Percentiles rank a stretch among this genome's conserved stretches.
Evolutionary conservation across 2,888 invertebrate species (phyloP).

Genomic region (Zygothrica quintamaculata): DNA sequence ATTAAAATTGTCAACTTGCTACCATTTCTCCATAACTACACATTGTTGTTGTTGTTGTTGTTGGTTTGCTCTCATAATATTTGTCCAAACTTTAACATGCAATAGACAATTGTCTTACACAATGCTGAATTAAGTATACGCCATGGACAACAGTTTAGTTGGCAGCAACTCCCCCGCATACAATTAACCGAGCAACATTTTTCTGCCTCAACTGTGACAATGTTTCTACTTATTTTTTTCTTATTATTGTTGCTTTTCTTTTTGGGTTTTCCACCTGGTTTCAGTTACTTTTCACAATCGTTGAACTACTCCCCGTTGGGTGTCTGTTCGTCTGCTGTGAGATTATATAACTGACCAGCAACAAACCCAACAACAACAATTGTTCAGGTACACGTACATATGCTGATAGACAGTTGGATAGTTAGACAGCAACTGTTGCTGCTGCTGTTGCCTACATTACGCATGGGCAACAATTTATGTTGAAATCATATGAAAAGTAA

Average conservation of each 20-base stretch:
- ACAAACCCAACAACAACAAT: too few relatives aligned
- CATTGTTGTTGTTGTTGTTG: too few relatives aligned
- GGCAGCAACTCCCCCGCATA: slow-evolving; percentile 1
- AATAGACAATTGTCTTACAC: too few relatives aligned
- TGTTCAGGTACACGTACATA: too few relatives aligned
- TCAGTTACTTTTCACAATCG: slow-evolving; percentile 47
- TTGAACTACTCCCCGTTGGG: slow-evolving; percentile 12
- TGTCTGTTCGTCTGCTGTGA: slow-evolving; percentile 7
- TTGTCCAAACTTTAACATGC: too few relatives aligned
- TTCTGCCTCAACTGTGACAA: slow-evolving; percentile 1
- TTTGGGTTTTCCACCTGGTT: slow-evolving; percentile 15
- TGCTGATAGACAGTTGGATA: slow-evolving; percentile 1
- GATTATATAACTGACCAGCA: slow-evolving; percentile 20
- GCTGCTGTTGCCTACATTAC: slow-evolving; percentile 38
- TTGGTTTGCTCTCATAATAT: too few relatives aligned
- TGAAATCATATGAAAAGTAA: slow-evolving; percentile 33
- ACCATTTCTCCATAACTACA: too few relatives aligned
- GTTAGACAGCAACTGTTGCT: background rate
- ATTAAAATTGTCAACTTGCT: slow-evolving; percentile 19
- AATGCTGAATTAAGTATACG: too few relatives aligned
- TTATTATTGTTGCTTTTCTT: too few relatives aligned
- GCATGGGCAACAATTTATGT: slow-evolving; percentile 44
- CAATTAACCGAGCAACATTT: background rate
- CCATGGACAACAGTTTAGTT: background rate
- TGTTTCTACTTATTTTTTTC: background rate